Base-by-base conservation (phyloP, 37 sponge, comb jelly and placozoan genomes). In the Aphrocallistes beatrix region DNA sequence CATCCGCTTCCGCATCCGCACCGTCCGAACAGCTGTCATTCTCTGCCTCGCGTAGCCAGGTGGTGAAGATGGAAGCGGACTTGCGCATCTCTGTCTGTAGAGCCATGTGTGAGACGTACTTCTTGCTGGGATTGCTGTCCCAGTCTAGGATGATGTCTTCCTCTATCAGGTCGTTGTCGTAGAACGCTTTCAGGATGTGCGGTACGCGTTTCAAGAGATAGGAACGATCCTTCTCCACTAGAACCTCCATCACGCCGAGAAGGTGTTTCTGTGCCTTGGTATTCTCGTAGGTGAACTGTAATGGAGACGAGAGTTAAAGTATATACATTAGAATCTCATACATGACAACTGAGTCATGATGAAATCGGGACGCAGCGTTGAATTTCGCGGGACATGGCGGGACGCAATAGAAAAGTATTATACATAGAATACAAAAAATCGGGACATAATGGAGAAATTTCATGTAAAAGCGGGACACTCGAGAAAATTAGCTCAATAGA, bases 91-190 rank as follows among this genome's bases (percentile, higher is more conserved):
- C 75, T 28, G 34, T 60, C 75, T 60, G 75, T 13, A 60, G 75
- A 8, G 10, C 75, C 10, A 6, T 8, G 75, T 60, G 28, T 60
- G 75, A 30, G 34, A 60, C 75, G 21, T 60, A 60, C n/a, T 60
- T 60, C 75, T 60, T 60, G n/a, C 75, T 60, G 6, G 75, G 75
- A 28, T 95, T 99, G 23, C 87, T 88, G 30, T 93, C 89, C 99
- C 99, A 99, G 50, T 99, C 96, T 40, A 92, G 51, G 28, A 99
- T 85, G 49, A 87, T 82, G 36, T 95, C 96, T 51, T 99, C 99
- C 51, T 99, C 99, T 8, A 99, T 82, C 32, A 95, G 85, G 81
- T 99, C 99, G 39, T 87, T 81, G 51, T 99, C 99, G 51, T 99
- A 99, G 86, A 95, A 92, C 0, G 88, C 82, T 86, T 99, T 95